Base-by-base conservation (phyloP, 2,888 invertebrate genomes). In the Mellilla xanthometata region DNA sequence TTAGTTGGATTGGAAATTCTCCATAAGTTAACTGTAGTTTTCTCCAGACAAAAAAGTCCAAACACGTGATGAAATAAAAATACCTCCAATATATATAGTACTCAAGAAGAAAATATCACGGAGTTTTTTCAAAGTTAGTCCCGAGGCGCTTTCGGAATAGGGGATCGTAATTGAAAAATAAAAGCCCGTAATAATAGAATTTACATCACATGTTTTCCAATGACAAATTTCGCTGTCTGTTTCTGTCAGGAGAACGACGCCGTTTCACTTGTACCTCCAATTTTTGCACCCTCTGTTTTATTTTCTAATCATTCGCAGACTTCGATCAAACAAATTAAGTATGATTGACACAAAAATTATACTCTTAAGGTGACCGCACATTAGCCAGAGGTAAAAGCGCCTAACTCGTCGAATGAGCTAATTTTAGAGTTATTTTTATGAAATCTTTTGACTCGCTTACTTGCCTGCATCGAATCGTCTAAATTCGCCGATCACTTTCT, bases 181-280 rank as follows among this genome's bases (percentile, higher is more conserved):
- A 88, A 88, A 88, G 85, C 75, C 83, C 81, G 82, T 84, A 82
- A 88, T 89, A 88, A 89, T 88, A 87, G 87, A 89, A 88, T 88
- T 87, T 85, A 85, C 86, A 81, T 84, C 84, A 84, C 85, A 79
- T 82, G 83, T 80, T 81, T 77, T 77, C 81, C 80, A 87, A 81
- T 83, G 83, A 86, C 76, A 84, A 82, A 84, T 76, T 85, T 80
- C 80, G 66, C 77, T 76, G 81, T 68, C 82, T 87, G 87, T 74
- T 82, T 80, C 77, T 87, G 88, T 76, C 86, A 86, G 81, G 76
- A 76, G 76, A 76, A 58, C 72, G 72, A 70, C n/a, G n/a, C n/a
- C 76, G 76, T 73, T 80, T 76, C 64, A 68, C 64, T 63, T 68
- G 61, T 64, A 58, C 58, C 58, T 62, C 67, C 68, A 72, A 69